Evolutionary conservation across 2,888 invertebrate genomes (phyloP).

Genomic region (Tinea semifulvella): DNA sequence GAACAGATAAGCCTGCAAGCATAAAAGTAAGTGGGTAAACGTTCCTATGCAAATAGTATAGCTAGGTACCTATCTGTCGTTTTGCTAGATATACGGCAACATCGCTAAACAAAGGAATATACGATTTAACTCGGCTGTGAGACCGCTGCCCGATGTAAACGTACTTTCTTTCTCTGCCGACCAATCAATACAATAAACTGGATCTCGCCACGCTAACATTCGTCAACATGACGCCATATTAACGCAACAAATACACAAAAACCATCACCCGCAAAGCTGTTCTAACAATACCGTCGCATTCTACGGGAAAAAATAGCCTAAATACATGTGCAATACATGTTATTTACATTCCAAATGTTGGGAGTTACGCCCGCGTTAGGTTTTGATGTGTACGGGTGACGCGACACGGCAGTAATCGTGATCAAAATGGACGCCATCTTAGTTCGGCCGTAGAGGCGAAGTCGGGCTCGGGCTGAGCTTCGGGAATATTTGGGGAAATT

Average conservation of each 20-base stretch:
- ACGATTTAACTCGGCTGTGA: not conserved
- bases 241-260: conserved; percentile 16
- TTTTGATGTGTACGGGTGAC: conserved; percentile 51
- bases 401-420: conserved; percentile 53
- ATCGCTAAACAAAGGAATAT: not conserved
- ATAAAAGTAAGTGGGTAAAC: too few relatives aligned
- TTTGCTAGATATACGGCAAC: not conserved
- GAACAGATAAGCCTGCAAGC: too few relatives aligned
- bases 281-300: conserved; percentile 41
- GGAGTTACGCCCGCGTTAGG: conserved; percentile 49
- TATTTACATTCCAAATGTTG: conserved; percentile 29
- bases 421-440: conserved; percentile 66
- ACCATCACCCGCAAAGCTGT: conserved; percentile 20
- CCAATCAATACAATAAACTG: conserved; percentile 53
- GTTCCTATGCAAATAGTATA: too few relatives aligned
- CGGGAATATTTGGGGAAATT: conserved; percentile 66
- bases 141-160: not conserved
- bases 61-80: too few relatives aligned
- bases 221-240: conserved; percentile 14
- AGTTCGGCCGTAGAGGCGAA: conserved; percentile 60
- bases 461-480: conserved; percentile 51
- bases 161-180: conserved; percentile 19
- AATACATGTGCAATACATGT: conserved; percentile 58
- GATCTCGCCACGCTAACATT: conserved; percentile 17
- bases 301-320: conserved; percentile 60